A percentile compares a stretch with the other conserved stretches of the same genome.
phyloP scores from a whole-genome alignment of 2,888 invertebrate genomes.

The Biston stratarius region DNA sequence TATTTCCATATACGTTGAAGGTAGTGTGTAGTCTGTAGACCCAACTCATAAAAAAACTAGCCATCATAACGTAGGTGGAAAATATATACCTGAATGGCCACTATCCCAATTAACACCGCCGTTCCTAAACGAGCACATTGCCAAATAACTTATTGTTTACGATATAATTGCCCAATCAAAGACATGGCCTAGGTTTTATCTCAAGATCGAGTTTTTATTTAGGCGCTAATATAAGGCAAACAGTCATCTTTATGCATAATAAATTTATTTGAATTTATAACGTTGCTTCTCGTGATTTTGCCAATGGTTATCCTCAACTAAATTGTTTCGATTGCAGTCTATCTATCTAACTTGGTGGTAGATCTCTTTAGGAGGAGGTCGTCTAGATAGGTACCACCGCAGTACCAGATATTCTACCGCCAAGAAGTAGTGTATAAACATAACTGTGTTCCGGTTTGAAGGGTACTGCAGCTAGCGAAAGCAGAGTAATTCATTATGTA shows the following conservation, averaged over 20 bases:
- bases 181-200: background rate
- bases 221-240: background rate
- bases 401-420: too few species aligned
- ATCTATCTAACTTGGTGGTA: background rate
- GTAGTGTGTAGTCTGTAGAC: too few species aligned
- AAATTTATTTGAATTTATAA: background rate
- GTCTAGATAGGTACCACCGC: too few species aligned
- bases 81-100: background rate
- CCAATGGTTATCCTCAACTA: too few species aligned
- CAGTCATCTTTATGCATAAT: background rate
- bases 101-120: background rate
- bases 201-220: slow-evolving; percentile 9
- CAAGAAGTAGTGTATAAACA: too few species aligned
- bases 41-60: too few species aligned
- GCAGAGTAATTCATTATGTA: too few species aligned
- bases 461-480: too few species aligned
- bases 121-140: background rate
- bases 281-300: background rate
- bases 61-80: background rate
- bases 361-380: too few species aligned
- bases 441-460: too few species aligned
- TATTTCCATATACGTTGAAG: too few species aligned
- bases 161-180: slow-evolving; percentile 11
- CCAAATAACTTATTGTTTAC: background rate
- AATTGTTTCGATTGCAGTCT: background rate